Percentiles rank a stretch among this genome's conserved stretches.
Evolutionary conservation across 2,888 invertebrate genomes (phyloP).

Genomic region (Metacarcinus magister): DNA sequence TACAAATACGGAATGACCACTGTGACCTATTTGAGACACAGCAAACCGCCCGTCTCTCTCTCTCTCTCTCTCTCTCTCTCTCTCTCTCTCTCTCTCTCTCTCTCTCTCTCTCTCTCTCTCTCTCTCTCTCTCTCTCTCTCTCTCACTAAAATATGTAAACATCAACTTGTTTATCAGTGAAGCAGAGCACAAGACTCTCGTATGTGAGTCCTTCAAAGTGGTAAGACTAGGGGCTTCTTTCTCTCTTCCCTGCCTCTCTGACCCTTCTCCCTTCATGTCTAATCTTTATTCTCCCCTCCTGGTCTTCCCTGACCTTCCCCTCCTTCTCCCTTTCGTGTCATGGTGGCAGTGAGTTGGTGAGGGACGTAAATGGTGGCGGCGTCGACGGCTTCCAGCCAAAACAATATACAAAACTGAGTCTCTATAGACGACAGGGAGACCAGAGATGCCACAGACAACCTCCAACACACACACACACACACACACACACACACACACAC

Average conservation of each 20-base stretch:
- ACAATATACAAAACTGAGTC: conserved; percentile 46
- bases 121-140: conserved; percentile 5
- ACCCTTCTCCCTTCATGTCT: not conserved
- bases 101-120: not conserved
- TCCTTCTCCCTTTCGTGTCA: not conserved
- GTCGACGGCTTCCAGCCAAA: not conserved
- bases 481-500: conserved; percentile 23
- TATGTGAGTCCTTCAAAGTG: not conserved
- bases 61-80: not conserved
- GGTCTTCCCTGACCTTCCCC: not conserved
- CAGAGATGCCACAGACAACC: not conserved
- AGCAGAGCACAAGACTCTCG: not conserved
- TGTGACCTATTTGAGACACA: conserved; percentile 2
- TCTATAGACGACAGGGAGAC: not conserved
- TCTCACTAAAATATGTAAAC: not conserved
- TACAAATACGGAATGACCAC: not conserved
- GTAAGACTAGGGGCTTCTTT: not conserved
- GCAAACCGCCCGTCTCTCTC: not conserved
- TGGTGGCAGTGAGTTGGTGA: not conserved
- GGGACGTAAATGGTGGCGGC: not conserved
- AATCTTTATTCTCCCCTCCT: not conserved
- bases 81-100: conserved; percentile 36
- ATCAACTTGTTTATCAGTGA: not conserved
- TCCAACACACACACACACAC: not conserved
- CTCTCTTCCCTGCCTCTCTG: not conserved